phyloP scores from a whole-genome alignment of 2,797 vertebrate genomes.

The Pogoniulus pusillus region DNA sequence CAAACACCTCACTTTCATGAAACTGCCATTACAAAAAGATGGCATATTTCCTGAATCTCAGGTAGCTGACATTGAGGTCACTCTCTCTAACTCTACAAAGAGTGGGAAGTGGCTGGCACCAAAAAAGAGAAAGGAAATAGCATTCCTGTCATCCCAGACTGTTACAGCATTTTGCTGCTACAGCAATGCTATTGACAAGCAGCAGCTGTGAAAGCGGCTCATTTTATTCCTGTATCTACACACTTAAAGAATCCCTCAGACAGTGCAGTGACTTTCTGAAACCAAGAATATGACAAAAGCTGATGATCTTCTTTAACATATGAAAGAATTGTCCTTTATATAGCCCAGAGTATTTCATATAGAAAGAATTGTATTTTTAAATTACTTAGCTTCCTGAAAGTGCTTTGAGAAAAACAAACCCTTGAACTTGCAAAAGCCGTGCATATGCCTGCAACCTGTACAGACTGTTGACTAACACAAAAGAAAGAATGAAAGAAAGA shows the following conservation, averaged over 20 bases:
- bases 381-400: neutral
- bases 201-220: neutral
- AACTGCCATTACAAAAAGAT: neutral
- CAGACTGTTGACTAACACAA: fast-evolving
- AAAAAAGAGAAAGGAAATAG: constrained; percentile 43
- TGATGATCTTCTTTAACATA: constrained; percentile 14
- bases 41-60: constrained; percentile 9
- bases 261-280: constrained; percentile 6
- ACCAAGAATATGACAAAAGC: constrained; percentile 20
- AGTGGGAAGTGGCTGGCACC: constrained; percentile 25
- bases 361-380: neutral
- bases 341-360: neutral
- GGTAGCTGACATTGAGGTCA: constrained; percentile 39
- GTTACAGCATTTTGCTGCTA: constrained; percentile 16
- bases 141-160: constrained; percentile 1
- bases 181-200: neutral
- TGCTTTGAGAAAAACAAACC: neutral
- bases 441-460: neutral
- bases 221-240: neutral
- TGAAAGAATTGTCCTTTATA: constrained; percentile 14
- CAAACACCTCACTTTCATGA: neutral
- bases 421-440: neutral
- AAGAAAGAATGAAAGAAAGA: neutral
- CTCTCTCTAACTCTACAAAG: constrained; percentile 37
- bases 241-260: constrained; percentile 39